Base-by-base conservation (phyloP, 2,888 invertebrate species). In the Trilocha varians region DNA sequence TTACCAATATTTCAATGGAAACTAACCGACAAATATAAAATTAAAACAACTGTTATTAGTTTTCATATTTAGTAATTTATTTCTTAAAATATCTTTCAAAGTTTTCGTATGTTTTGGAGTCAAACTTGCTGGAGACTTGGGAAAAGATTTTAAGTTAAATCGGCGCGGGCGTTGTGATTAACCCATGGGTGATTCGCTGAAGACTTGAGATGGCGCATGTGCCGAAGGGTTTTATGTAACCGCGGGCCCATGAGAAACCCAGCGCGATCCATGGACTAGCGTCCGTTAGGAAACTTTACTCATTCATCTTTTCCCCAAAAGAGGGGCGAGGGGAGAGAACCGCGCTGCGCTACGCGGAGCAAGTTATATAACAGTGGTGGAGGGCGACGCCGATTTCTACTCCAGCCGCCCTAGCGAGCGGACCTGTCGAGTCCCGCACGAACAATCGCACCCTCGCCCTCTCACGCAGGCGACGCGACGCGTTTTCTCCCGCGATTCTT, bases 291-390 rank as follows among this genome's bases (percentile, higher is more conserved):
- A 79, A 84, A 84, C 74, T 83, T 84, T 76, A 56, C 77, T 77
- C 83, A 84, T 83, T 84, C 83, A 83, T 84, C 82, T 80, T 83
- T 84, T 79, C 77, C 78, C 73, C 70, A 73, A 79, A 75, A 67
- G 73, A 64, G 79, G 78, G 78, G 79, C 46, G 78, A 49, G 74
- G 79, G 78, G 77, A 52, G 43, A 50, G 57, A 59, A 61, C 50
- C 55, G 70, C 65, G 74, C 70, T 71, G 78, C 77, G 77, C 75
- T 78, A 78, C 76, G 70, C 63, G 65, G 74, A 64, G 68, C 62
- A 65, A 50, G 72, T 80, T 82, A 82, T 67, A 58, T 83, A 83
- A 82, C 43, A 51, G 59, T 46, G 57, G 60, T 50, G 53, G 60
- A 59, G 62, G 68, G 68, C 57, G 67, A 54, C 58, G 64, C 65